Evolutionary conservation across 92 coral and sea anemone species (phyloP), one percentile per base, ranked within the genome.

Genomic region (Pocillopora grandis): DNA sequence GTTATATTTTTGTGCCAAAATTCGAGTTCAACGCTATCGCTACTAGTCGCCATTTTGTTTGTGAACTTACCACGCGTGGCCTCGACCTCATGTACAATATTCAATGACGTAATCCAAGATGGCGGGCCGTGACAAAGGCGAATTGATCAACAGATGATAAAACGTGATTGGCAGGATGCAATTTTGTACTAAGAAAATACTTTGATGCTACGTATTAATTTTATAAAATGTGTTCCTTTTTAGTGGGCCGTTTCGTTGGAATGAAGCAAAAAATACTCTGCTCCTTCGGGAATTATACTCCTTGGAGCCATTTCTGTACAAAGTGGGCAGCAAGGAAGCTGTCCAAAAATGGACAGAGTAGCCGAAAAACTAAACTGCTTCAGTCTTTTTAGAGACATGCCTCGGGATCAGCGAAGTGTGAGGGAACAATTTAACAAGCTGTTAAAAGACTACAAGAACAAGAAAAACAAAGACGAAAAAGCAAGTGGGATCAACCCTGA

Each of bases 401-500:
- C 90, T 9, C 76, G 84, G 84, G 87, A 89, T 83, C 89, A 89
- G 85, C 85, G 89, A 37, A 89, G 91, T 87, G 95, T 92, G 1
- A 69, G 93, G 49, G 95, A 87, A 36, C 95, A 92, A 42, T 84
- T 89, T 74, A 92, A 87, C 68, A 92, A 92, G 84, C 71, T 92
- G 77, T 62, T 92, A 48, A 62, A 74, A 89, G 90, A 92, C 27
- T 92, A 86, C 85, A 87, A 89, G 78, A 86, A 77, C 73, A 89
- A 89, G 69, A 84, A n/a, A 74, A 68, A 76, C 76, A 85, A 71
- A 68, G 89, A 89, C 72, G 86, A 84, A 85, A 27, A 27, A 27
- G 76, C 89, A 79, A 75, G 91, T 75, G 95, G 95, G 58, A 90
- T 87, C 55, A 68, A 82, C 64, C 89, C 91, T 69, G 90, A 90